Evolutionary conservation across 2,113 vertebrate genomes (phyloP), one percentile per base, ranked within the genome.

Genomic region (Aspiorhynchus laticeps): DNA sequence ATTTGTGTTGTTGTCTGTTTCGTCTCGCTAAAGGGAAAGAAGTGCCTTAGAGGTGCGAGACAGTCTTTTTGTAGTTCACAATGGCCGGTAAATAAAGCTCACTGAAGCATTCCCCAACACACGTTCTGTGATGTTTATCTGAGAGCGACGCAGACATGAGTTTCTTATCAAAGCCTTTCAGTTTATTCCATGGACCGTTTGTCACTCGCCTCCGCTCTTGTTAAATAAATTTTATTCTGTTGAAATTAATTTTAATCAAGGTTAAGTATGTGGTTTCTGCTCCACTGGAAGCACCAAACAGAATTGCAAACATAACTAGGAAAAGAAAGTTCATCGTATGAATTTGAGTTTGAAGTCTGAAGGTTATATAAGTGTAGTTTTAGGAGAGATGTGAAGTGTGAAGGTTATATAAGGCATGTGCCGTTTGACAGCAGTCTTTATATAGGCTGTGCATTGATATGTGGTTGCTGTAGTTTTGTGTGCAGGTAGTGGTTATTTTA

Each of bases 41-140:
- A 86, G 80, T 2, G 63, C 69, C 56, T 73, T 24, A 26, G n/a
- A 88, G 89, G 88, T 87, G 91, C 10, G 41, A 92, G 91, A 91
- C 84, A 73, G 88, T 85, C 91, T 92, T 90, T 92, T 93, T 92
- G 78, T 67, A 89, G 92, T 92, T 91, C 71, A 80, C 38, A 69
- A 63, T 41, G 53, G 78, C 56, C 11, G 12, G 71, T 63, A 61
- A 76, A 75, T 78, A 77, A 63, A 85, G 75, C 24, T 51, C 26
- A 59, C 3, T 43, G 26, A 85, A 19, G 26, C 73, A 78, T 31
- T 78, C 2, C n/a, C 56, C 38, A 48, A 31, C 84, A 56, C 28
- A 41, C 48, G 6, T 38, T 59, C 53, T 74, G 67, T 59, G 83
- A 56, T 53, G 46, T 59, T 75, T 80, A 33, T 86, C 41, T n/a